phyloP scores from a whole-genome alignment of 1,140 invertebrate species.

The Drosophila nikananu region DNA sequence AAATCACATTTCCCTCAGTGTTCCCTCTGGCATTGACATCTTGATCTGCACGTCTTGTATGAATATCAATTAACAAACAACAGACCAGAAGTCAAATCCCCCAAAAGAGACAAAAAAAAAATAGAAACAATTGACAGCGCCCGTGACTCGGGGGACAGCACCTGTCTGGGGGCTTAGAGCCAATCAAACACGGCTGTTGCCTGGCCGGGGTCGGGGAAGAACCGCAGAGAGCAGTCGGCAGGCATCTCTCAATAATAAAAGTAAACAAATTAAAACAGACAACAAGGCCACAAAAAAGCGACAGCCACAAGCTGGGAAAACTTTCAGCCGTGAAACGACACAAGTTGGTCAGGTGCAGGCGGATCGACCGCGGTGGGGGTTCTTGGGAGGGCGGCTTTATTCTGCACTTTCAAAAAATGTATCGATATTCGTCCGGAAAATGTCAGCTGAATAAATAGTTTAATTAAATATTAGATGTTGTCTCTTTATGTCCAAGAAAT shows the following conservation, averaged over 20 bases:
- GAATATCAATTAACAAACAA: constrained; percentile 76
- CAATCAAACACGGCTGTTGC: constrained; percentile 67
- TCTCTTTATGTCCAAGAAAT: not conserved
- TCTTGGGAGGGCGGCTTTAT: not conserved
- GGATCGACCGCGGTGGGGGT: not conserved
- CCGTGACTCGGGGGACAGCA: constrained; percentile 47
- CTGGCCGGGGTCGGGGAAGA: not conserved
- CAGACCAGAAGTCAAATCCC: constrained; percentile 66
- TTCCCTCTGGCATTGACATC: constrained; percentile 53
- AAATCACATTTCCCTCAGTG: not conserved
- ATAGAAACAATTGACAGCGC: constrained; percentile 49
- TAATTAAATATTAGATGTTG: no score
- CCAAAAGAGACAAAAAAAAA: constrained; percentile 6
- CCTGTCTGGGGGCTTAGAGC: constrained; percentile 68
- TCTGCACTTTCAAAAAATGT: constrained; percentile 5
- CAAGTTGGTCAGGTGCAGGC: constrained; percentile 69
- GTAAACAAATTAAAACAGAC: constrained; percentile 84
- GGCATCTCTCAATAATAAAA: constrained; percentile 83
- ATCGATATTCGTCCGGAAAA: not conserved
- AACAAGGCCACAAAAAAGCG: constrained; percentile 55
- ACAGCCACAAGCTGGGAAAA: constrained; percentile 67
- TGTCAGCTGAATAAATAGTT: no score
- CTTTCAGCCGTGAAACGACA: constrained; percentile 77
- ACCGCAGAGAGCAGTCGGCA: constrained; percentile 25
- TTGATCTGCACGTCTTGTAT: constrained; percentile 71